phyloP scores from a whole-genome alignment of 2,113 vertebrate genomes.

The Cephalopterus ornatus region DNA sequence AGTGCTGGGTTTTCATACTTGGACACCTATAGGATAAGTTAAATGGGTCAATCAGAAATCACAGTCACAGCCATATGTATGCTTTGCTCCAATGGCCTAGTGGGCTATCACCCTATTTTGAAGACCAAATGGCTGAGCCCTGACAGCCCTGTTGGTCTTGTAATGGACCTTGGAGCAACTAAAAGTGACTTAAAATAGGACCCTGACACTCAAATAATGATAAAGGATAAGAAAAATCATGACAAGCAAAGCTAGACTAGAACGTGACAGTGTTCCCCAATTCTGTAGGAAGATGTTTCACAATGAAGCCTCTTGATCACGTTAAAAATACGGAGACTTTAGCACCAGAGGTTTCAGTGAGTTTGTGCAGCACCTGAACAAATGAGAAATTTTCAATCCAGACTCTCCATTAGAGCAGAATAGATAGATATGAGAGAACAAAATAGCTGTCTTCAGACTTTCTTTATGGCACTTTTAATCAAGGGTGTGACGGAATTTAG shows the following conservation, averaged over 20 bases:
- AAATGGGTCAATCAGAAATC: background rate
- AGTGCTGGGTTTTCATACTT: background rate
- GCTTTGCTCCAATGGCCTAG: background rate
- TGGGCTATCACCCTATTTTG: background rate
- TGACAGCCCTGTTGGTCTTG: background rate
- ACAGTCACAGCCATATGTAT: background rate
- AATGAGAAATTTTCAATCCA: background rate
- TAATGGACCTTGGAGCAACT: background rate
- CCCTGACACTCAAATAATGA: background rate
- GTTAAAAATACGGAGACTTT: background rate
- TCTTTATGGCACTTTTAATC: background rate
- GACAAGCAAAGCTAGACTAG: background rate
- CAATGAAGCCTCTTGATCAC: background rate
- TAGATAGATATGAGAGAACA: background rate
- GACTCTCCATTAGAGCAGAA: background rate
- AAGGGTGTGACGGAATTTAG: background rate
- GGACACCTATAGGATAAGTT: background rate
- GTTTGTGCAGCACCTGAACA: background rate
- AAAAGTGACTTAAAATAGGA: background rate
- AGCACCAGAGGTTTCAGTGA: background rate
- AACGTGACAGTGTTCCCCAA: background rate
- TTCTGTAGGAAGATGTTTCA: background rate
- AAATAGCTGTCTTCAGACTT: background rate
- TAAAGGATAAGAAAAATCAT: background rate
- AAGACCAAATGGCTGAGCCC: background rate